phyloP scores from a whole-genome alignment of 2,113 vertebrate species.

The Hymenochirus boettgeri region DNA sequence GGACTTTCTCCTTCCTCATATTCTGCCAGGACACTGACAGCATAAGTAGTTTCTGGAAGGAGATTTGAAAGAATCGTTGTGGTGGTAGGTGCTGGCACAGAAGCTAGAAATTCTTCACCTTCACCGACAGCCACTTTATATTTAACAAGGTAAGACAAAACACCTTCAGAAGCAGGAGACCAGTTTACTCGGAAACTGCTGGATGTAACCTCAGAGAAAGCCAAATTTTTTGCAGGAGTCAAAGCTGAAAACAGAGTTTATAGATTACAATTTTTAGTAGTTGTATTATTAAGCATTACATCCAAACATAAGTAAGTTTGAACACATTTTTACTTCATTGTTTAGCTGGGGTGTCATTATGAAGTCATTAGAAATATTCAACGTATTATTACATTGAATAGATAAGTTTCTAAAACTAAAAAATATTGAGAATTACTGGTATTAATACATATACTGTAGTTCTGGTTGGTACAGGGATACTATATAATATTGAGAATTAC shows the following conservation, averaged over 20 bases:
- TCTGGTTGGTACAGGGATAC: too few species aligned
- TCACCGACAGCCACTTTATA: constrained; percentile 65
- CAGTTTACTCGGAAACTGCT: constrained; percentile 80
- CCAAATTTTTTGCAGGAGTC: constrained; percentile 69
- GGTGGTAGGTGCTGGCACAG: constrained; percentile 71
- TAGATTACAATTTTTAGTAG: too few species aligned
- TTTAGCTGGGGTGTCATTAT: too few species aligned
- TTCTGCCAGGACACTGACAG: constrained; percentile 79
- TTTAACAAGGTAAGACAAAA: constrained; percentile 75
- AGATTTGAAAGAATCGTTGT: constrained; percentile 73
- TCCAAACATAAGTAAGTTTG: too few species aligned
- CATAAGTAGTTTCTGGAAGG: constrained; percentile 79
- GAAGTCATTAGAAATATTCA: too few species aligned
- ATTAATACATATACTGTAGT: too few species aligned
- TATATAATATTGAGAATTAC: too few species aligned
- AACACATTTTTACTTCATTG: too few species aligned
- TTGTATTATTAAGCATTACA: too few species aligned
- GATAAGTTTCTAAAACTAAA: too few species aligned
- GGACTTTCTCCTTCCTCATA: constrained; percentile 83
- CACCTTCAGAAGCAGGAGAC: constrained; percentile 67
- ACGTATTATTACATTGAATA: too few species aligned
- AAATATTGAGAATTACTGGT: too few species aligned
- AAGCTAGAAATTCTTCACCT: constrained; percentile 73
- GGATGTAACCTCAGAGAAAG: constrained; percentile 79
- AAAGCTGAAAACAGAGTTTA: constrained; percentile 62